A percentile compares a stretch with the other conserved stretches of the same genome.
Evolutionary conservation across 1,140 invertebrate species (phyloP).

Genomic region (Cataglyphis hispanica): DNA sequence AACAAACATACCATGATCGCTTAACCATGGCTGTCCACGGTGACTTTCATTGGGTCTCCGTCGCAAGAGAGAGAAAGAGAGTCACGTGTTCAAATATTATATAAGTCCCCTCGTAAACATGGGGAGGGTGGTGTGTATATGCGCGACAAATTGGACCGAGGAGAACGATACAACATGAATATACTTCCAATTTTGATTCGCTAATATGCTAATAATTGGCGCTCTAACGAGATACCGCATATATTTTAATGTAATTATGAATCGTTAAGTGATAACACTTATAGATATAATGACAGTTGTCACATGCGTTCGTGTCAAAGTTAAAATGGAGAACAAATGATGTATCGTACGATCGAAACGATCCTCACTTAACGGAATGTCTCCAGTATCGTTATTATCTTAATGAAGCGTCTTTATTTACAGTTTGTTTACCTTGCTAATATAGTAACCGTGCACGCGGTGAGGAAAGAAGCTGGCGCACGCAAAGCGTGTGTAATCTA

Average conservation of each 20-base stretch:
- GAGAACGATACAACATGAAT: constrained; percentile 24
- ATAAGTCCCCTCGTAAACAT: constrained; percentile 49
- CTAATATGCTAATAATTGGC: constrained; percentile 1
- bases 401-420: constrained; percentile 56
- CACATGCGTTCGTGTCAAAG: neutral
- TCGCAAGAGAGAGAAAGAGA: neutral
- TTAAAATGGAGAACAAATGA: neutral
- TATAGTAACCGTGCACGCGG: constrained; percentile 37
- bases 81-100: constrained; percentile 75
- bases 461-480: constrained; percentile 20
- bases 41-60: constrained; percentile 57
- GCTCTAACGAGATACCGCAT: neutral
- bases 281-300: neutral
- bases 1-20: constrained; percentile 71
- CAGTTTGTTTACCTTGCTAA: constrained; percentile 51
- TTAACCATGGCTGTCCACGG: constrained; percentile 69
- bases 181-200: neutral
- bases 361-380: neutral
- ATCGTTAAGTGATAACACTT: neutral
- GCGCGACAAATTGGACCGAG: constrained; percentile 26
- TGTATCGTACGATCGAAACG: neutral
- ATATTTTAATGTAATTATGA: constrained; percentile 47
- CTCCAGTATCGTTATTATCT: constrained; percentile 35
- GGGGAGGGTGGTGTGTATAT: neutral
- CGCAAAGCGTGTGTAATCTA: constrained; percentile 53